Percentiles rank a stretch among this genome's conserved stretches.
phyloP scores from a whole-genome alignment of 2,888 invertebrate genomes.

The Drosophila mimetica region DNA sequence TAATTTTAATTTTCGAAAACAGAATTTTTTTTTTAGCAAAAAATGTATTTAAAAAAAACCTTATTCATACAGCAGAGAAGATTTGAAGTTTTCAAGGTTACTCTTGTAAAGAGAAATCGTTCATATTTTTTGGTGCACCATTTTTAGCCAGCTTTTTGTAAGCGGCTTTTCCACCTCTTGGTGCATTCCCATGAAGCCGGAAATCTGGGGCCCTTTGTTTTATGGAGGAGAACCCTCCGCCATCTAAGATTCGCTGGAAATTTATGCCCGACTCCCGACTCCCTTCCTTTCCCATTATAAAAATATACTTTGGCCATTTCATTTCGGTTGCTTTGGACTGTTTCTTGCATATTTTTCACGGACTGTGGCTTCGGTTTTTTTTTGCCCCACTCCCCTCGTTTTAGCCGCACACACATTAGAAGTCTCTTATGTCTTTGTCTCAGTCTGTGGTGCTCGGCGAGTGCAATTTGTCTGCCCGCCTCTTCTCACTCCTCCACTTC shows the following conservation, averaged over 20 bases:
- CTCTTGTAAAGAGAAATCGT: not conserved
- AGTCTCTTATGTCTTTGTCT: slow-evolving; percentile 53
- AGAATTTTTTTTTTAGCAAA: not conserved
- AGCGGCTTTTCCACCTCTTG: slow-evolving; percentile 16
- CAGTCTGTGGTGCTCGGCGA: slow-evolving; percentile 33
- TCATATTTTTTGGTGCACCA: slow-evolving; percentile 4
- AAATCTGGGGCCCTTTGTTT: slow-evolving; percentile 57
- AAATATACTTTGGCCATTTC: slow-evolving; percentile 62
- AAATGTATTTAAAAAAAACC: not conserved
- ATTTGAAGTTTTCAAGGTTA: not conserved
- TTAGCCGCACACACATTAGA: slow-evolving; percentile 39
- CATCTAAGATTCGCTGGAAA: slow-evolving; percentile 48
- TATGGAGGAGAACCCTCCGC: slow-evolving; percentile 36
- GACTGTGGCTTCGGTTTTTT: slow-evolving; percentile 45
- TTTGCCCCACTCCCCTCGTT: slow-evolving; percentile 12
- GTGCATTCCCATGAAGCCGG: slow-evolving; percentile 50
- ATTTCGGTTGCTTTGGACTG: slow-evolving; percentile 55
- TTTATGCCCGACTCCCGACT: slow-evolving; percentile 53
- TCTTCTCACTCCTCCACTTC: slow-evolving; percentile 10
- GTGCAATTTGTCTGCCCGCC: slow-evolving; percentile 67
- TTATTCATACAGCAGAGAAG: too few species aligned
- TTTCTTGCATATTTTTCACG: slow-evolving; percentile 78
- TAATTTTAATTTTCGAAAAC: not conserved
- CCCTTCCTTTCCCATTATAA: slow-evolving; percentile 37
- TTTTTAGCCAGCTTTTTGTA: slow-evolving; percentile 25